Base-by-base conservation (phyloP, 2,888 invertebrate genomes). In the Ophioninae sp. region DNA sequence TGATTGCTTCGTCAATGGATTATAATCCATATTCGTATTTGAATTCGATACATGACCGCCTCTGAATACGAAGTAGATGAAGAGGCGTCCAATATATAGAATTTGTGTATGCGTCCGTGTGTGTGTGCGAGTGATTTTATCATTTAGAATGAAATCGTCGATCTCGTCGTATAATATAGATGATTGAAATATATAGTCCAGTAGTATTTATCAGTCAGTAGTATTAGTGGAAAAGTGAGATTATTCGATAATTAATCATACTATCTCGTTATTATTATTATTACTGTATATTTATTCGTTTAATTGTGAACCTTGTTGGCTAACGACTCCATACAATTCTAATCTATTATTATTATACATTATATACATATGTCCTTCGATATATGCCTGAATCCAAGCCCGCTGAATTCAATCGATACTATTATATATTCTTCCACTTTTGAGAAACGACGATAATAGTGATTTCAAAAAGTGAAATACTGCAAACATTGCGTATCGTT, bases 211-310 rank as follows among this genome's bases (percentile, higher is more conserved):
- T 86, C 86, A 79, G 91, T 91, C 59, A 37, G 79, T 79, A 79
- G 79, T 91, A 90, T 89, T 90, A 90, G 90, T 89, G 89, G 83
- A 87, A 90, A 87, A 89, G 89, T 90, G 88, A 86, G 79, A 86
- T 87, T 86, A 79, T 68, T 75, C 75, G 39, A 61, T 65, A 71
- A 37, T 20, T 64, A 58, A 81, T 63, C 61, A 69, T 64, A 58
- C 23, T 2, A 39, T 73, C 41, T 59, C n/a, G 39, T 51, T 37
- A 64, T 72, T 37, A 72, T 64, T 51, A 9, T 41, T 10, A 76
- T 68, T 61, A 75, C 20, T 17, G 56, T 61, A 68, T 67, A 68
- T 77, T 39, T 75, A 69, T 78, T 75, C 56, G 71, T 84, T 83
- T 69, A 65, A 65, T 67, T 67, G 77, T 78, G 73, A 30, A 74